Percentiles rank a stretch among this genome's conserved stretches.
Evolutionary conservation across 1,140 invertebrate species (phyloP).

Genomic region (Drosophila melanogaster): Release_6_plus_ISO1_MT NT_033777.3:20284001-20284500

Average conservation of each 20-base stretch:
- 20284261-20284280: conserved; percentile 53
- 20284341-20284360: conserved; percentile 71
- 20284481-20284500: conserved; percentile 49
- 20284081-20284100: conserved; percentile 55
- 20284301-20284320: conserved; percentile 28
- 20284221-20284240: conserved; percentile 63
- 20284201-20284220: conserved; percentile 45
- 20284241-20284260: conserved; percentile 66
- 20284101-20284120: conserved; percentile 72
- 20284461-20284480: conserved; percentile 14
- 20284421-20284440: neutral
- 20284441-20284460: conserved; percentile 9
- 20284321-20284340: conserved; percentile 80
- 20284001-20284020: neutral
- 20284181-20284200: conserved; percentile 66
- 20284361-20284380: conserved; percentile 39
- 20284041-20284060: conserved; percentile 50
- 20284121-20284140: conserved; percentile 21
- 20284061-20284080: conserved; percentile 74
- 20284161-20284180: conserved; percentile 60
- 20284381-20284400: conserved; percentile 44
- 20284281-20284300: conserved; percentile 13
- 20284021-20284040: neutral
- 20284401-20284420: conserved; percentile 28
- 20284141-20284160: conserved; percentile 35